Evolutionary conservation across 2,113 vertebrate genomes (phyloP).

Genomic region (Podarcis muralis): DNA sequence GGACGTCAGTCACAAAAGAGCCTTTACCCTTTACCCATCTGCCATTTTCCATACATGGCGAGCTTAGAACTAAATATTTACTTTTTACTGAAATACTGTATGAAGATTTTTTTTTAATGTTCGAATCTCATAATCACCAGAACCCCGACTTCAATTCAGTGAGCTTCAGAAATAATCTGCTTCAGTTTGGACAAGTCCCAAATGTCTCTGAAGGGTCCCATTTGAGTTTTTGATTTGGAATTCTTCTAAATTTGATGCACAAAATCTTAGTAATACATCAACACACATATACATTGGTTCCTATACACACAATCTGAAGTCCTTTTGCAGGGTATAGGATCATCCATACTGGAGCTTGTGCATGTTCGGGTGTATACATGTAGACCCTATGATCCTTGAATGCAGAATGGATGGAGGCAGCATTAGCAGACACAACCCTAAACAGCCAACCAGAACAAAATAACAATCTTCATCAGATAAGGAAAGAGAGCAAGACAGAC

Average conservation of each 20-base stretch:
- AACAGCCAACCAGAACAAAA: not conserved
- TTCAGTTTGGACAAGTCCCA: too few relatives aligned
- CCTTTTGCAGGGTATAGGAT: not conserved
- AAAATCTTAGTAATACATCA: not conserved
- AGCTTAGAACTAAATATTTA: too few relatives aligned
- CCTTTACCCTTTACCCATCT: too few relatives aligned
- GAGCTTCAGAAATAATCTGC: too few relatives aligned
- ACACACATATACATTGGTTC: not conserved
- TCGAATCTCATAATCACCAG: too few relatives aligned
- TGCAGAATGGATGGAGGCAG: not conserved
- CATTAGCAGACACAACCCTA: not conserved
- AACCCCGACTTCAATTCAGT: too few relatives aligned
- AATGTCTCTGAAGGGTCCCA: too few relatives aligned
- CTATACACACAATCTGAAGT: not conserved
- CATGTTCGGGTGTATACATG: not conserved
- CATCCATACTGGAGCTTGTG: not conserved
- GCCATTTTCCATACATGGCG: too few relatives aligned
- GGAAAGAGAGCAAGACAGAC: not conserved
- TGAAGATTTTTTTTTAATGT: too few relatives aligned
- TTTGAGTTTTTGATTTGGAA: too few relatives aligned
- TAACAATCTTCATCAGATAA: not conserved
- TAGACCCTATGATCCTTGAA: not conserved
- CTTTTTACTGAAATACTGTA: too few relatives aligned
- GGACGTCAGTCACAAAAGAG: too few relatives aligned
- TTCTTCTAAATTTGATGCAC: not conserved